Evolutionary conservation across 2,888 invertebrate genomes (phyloP).

Genomic region (Lumbricus terrestris): DNA sequence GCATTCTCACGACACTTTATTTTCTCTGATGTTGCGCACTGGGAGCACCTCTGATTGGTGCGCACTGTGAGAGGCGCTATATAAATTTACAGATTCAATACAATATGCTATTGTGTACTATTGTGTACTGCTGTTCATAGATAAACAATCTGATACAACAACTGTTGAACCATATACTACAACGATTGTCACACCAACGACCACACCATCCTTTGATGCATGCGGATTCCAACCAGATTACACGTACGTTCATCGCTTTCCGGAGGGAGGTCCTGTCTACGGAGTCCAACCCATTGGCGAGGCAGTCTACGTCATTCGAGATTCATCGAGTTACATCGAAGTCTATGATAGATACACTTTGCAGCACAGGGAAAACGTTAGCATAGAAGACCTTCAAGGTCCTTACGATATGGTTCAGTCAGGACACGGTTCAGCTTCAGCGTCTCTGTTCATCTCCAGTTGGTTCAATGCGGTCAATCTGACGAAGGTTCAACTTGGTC

Average conservation of each 20-base stretch:
- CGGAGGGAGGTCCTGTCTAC: not conserved
- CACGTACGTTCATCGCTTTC: not conserved
- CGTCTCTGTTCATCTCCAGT: not conserved
- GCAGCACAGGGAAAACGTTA: not conserved
- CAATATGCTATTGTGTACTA: no score
- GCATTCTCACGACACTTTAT: no score
- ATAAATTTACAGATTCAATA: no score
- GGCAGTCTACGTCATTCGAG: slow-evolving; percentile 5
- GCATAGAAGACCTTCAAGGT: not conserved
- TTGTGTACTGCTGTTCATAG: not conserved
- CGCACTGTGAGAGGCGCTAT: no score
- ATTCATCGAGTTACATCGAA: not conserved
- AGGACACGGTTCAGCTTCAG: not conserved
- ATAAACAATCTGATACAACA: not conserved
- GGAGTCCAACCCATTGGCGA: not conserved
- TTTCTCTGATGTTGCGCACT: no score
- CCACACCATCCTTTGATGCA: not conserved
- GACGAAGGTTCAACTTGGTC: not conserved
- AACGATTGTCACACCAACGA: no score
- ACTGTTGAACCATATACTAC: no score
- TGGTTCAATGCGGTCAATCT: not conserved
- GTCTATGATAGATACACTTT: not conserved
- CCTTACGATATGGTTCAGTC: slow-evolving; percentile 12
- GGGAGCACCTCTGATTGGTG: no score
- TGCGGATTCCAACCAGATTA: not conserved